Percentiles rank a stretch among this genome's conserved stretches.
These are phyloP conservation scores for Ceratotherium simum DNA, from an alignment of 2,113 vertebrate genomes.

Conservation along the genomic window DNA sequence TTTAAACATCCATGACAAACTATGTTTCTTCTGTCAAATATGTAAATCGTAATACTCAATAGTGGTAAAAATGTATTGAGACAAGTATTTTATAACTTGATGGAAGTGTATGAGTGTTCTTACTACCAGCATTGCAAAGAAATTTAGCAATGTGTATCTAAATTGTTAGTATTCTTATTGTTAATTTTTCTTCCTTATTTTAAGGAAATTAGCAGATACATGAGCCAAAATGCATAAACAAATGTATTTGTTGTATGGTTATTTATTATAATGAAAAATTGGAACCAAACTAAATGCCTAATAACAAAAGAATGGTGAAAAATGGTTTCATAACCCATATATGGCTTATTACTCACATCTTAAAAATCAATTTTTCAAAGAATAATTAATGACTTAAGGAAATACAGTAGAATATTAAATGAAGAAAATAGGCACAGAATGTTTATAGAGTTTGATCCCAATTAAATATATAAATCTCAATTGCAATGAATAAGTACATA, in stretches of 20 bases:
- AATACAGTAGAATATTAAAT: conserved; percentile 25
- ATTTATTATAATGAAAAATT: conserved; percentile 55
- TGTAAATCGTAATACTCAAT: background rate
- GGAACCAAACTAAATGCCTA: background rate
- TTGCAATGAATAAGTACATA: background rate
- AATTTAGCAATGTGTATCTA: background rate
- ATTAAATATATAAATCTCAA: conserved; percentile 3
- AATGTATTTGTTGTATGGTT: conserved; percentile 14
- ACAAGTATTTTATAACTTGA: background rate
- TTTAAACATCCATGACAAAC: background rate
- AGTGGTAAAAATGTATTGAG: background rate
- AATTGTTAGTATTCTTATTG: background rate
- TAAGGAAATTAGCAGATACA: background rate
- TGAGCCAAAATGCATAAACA: conserved; percentile 35
- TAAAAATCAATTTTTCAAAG: conserved; percentile 47
- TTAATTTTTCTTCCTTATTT: conserved; percentile 20
- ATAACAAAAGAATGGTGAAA: conserved; percentile 40
- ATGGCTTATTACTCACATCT: conserved; percentile 34
- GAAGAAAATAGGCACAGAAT: background rate
- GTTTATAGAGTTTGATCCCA: background rate
- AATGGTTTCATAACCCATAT: background rate
- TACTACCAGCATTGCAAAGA: background rate
- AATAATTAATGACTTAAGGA: conserved; percentile 42
- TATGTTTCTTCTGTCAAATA: background rate
- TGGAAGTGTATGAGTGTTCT: background rate